Percentiles rank a stretch among this genome's conserved stretches.
These are phyloP conservation scores for Aphaenogaster floridana DNA, from an alignment of 1,140 invertebrate genomes.

Conservation along the genomic window DNA sequence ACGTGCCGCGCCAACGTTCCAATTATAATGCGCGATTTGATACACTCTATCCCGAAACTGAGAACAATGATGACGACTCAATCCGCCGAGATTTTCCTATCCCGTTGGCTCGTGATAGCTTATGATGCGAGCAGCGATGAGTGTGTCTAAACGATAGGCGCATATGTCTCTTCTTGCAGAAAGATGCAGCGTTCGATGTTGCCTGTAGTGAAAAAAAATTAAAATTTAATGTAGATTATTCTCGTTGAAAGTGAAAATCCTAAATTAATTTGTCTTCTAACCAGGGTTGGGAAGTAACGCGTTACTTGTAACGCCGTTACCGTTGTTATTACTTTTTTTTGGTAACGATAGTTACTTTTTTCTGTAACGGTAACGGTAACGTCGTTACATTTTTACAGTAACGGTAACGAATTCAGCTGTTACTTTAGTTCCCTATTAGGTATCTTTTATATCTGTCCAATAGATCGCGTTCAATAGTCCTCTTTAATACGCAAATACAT, in stretches of 20 bases:
- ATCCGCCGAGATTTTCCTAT: constrained; percentile 74
- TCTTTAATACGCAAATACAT: too few relatives aligned
- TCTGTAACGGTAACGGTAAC: too few relatives aligned
- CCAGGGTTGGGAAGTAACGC: too few relatives aligned
- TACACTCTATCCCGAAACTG: constrained; percentile 77
- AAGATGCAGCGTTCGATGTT: not conserved
- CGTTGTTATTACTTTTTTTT: too few relatives aligned
- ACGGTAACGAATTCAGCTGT: too few relatives aligned
- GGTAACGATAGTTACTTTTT: too few relatives aligned
- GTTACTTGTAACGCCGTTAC: too few relatives aligned
- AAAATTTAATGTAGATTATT: not conserved
- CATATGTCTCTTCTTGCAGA: constrained; percentile 9
- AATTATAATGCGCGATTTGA: constrained; percentile 86
- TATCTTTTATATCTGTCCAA: too few relatives aligned
- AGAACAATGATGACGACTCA: constrained; percentile 80
- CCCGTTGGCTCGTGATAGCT: not conserved
- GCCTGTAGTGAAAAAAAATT: not conserved
- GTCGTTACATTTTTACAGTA: too few relatives aligned
- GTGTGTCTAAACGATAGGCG: constrained; percentile 14
- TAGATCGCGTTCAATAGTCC: too few relatives aligned
- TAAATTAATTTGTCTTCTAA: not conserved
- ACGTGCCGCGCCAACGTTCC: constrained; percentile 80
- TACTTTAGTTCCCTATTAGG: too few relatives aligned
- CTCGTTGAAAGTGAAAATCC: not conserved
- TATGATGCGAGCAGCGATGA: not conserved